A percentile compares a stretch with the other conserved stretches of the same genome.
These are phyloP conservation scores for Phrynosoma platyrhinos DNA, from an alignment of 2,113 vertebrate species.

Conservation along the genomic window DNA sequence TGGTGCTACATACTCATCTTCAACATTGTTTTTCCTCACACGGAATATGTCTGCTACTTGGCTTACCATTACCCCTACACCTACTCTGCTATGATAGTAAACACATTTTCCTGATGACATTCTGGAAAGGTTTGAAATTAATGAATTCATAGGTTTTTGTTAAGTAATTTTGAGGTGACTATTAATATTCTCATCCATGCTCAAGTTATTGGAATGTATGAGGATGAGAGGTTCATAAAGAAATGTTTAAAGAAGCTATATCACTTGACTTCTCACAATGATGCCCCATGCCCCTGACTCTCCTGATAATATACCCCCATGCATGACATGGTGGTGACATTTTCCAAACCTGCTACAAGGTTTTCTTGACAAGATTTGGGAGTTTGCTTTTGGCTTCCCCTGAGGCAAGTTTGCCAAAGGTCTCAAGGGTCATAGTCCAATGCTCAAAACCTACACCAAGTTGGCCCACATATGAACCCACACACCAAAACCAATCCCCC, in stretches of 20 bases:
- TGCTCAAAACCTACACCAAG: too few relatives aligned
- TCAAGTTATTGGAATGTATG: background rate
- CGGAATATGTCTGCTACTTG: constrained; percentile 90
- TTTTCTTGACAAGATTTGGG: too few relatives aligned
- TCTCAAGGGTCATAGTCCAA: too few relatives aligned
- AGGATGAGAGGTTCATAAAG: background rate
- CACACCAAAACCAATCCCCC: too few relatives aligned
- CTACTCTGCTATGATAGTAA: constrained; percentile 89
- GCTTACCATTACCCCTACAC: constrained; percentile 96
- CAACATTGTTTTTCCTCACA: constrained; percentile 85
- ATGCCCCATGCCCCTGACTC: too few relatives aligned
- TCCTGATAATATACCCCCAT: too few relatives aligned
- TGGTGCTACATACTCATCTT: constrained; percentile 90
- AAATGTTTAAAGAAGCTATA: background rate
- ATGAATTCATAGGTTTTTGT: rapidly evolving
- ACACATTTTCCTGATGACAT: background rate
- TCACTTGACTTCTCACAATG: too few relatives aligned
- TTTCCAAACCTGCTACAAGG: too few relatives aligned
- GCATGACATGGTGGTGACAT: too few relatives aligned
- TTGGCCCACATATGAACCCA: too few relatives aligned
- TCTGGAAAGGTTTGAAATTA: background rate
- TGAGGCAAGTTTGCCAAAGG: too few relatives aligned
- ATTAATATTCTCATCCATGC: background rate
- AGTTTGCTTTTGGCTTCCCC: too few relatives aligned
- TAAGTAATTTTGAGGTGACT: background rate